Base-by-base conservation (phyloP, 2,113 vertebrate species). In the Coreoperca whiteheadi region DNA sequence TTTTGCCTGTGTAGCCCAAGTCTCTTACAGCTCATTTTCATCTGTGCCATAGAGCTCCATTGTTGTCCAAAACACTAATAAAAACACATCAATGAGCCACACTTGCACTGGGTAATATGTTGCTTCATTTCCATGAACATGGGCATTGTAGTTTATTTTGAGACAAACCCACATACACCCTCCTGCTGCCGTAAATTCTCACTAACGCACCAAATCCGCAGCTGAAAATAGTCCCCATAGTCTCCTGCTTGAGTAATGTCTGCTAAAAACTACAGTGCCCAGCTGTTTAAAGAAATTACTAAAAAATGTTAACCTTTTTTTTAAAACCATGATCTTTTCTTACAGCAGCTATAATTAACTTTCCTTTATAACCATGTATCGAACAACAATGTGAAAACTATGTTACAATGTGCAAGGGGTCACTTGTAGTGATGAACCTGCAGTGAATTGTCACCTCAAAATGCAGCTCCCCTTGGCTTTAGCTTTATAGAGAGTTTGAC, bases 91-190 rank as follows among this genome's bases (percentile, higher is more conserved):
- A 74, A 20, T 50, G 20, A 85, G 37, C 32, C 43, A 51, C 59
- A 51, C 30, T 57, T 61, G 32, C 63, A 56, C 28, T 67, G 32
- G 4, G 32, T 34, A 32, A 73, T 57, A 68, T 28, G 59, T 23
- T 72, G 78, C 66, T 18, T 82, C 57, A 59, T 71, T 74, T 68
- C n/a, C 65, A 74, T 23, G 25, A 63, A 61, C 66, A 77, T 20
- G 21, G 79, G n/a, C 20, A 56, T 37, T 21, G 37, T 25, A 32
- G 46, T 73, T 68, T 72, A 82, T 82, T 77, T 82, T 59, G 28
- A 77, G 53, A 72, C 48, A 43, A 72, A 37, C 74, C 70, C 48
- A 87, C 78, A 37, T 48, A 65, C 50, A 53, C 56, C 81, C 12
- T 70, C 54, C 32, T 37, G 53, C 60, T 80, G 60, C 66, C 9